phyloP scores from a whole-genome alignment of 2,888 invertebrate species.

The Terebella lapidaria region DNA sequence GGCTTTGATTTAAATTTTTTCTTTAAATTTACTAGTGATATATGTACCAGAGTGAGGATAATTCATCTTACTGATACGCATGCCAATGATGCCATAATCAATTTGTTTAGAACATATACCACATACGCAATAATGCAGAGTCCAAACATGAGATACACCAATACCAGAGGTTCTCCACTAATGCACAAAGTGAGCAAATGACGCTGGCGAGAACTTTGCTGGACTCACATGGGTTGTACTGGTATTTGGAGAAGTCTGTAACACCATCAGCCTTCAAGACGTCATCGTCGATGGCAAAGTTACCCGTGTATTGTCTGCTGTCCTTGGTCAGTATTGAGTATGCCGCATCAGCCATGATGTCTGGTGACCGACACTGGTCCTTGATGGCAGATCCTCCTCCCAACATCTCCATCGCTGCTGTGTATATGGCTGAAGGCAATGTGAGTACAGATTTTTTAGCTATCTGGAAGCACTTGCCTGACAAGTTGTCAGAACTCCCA shows the following conservation, averaged over 20 bases:
- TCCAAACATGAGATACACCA: too few species aligned
- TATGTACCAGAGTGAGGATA: too few species aligned
- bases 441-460: conserved; percentile 15
- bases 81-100: neutral
- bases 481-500: too few species aligned
- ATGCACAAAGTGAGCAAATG: too few species aligned
- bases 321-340: conserved; percentile 76
- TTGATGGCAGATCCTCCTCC: conserved; percentile 59
- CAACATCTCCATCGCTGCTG: conserved; percentile 71
- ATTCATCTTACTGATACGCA: too few species aligned
- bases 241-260: conserved; percentile 75
- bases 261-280: conserved; percentile 73
- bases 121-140: neutral
- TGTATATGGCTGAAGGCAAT: conserved; percentile 82
- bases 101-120: neutral
- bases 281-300: conserved; percentile 90
- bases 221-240: too few species aligned
- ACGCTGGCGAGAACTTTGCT: too few species aligned
- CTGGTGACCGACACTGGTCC: conserved; percentile 69
- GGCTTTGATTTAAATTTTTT: too few species aligned
- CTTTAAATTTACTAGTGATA: neutral
- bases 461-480: neutral
- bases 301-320: conserved; percentile 73
- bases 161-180: too few species aligned
- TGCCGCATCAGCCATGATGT: conserved; percentile 85